Conservation (phyloP, 92 coral and sea anemone species). For the Metridium senile region DNA sequence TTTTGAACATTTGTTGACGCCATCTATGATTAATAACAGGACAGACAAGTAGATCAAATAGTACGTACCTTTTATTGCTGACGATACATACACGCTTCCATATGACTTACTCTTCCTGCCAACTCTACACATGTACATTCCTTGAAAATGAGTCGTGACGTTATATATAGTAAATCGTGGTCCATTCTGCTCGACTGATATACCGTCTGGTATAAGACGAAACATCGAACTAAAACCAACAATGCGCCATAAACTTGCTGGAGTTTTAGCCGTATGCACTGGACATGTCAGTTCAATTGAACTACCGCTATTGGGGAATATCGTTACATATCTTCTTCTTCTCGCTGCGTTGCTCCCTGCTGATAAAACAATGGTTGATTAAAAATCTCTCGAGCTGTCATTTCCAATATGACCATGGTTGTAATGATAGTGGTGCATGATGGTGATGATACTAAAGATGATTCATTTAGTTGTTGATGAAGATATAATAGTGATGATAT, state of each 20-base stretch:
- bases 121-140: constrained; percentile 26
- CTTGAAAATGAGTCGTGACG: constrained; percentile 5
- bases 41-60: neutral
- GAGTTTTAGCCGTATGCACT: neutral
- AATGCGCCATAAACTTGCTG: constrained; percentile 17
- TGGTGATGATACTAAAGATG: neutral
- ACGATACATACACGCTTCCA: neutral
- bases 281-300: constrained; percentile 15
- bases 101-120: neutral
- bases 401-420: neutral
- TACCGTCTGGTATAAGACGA: constrained; percentile 29
- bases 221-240: constrained; percentile 16
- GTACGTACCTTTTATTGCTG: neutral
- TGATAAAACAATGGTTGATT: neutral
- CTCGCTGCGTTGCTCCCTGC: neutral
- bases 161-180: constrained; percentile 40
- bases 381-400: no score
- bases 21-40: neutral
- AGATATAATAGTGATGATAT: neutral
- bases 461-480: neutral
- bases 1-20: neutral
- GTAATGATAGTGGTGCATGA: neutral
- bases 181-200: constrained; percentile 43
- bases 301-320: constrained; percentile 9
- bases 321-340: neutral